Evolutionary conservation across 1,140 invertebrate species (phyloP).

Genomic region (Zophobas atratus): DNA sequence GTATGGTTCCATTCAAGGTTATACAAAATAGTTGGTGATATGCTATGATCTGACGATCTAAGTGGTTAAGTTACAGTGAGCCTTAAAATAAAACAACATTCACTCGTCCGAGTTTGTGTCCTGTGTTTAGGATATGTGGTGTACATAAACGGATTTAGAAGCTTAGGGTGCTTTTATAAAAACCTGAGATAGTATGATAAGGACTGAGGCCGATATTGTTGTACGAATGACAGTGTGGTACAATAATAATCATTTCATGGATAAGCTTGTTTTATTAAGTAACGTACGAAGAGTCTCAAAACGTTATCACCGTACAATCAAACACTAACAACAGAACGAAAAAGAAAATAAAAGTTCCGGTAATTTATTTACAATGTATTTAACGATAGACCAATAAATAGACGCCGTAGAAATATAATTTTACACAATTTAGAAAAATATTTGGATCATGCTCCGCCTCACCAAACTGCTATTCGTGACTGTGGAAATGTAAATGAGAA

Average conservation of each 20-base stretch:
- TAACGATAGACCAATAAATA: slow-evolving; percentile 19
- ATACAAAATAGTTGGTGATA: too few relatives aligned
- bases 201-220: neutral
- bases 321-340: neutral
- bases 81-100: too few relatives aligned
- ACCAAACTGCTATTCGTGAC: neutral
- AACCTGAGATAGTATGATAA: neutral
- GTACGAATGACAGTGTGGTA: slow-evolving; percentile 11
- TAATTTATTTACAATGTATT: slow-evolving; percentile 30
- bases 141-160: slow-evolving; percentile 45
- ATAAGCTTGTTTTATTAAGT: slow-evolving; percentile 39
- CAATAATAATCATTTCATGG: slow-evolving; percentile 41
- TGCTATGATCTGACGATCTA: too few relatives aligned
- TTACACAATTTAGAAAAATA: slow-evolving; percentile 21
- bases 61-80: too few relatives aligned
- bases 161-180: slow-evolving; percentile 7
- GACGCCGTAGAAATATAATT: slow-evolving; percentile 7
- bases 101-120: too few relatives aligned
- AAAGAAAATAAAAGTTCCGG: neutral
- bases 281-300: slow-evolving; percentile 25
- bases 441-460: neutral
- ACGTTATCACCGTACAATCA: slow-evolving; percentile 23
- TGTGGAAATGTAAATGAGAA: slow-evolving; percentile 12
- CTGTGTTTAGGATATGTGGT: slow-evolving; percentile 29
- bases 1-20: too few relatives aligned